A percentile compares a stretch with the other conserved stretches of the same genome.
phyloP scores from a whole-genome alignment of 2,113 vertebrate species.

The Sturnira hondurensis region DNA sequence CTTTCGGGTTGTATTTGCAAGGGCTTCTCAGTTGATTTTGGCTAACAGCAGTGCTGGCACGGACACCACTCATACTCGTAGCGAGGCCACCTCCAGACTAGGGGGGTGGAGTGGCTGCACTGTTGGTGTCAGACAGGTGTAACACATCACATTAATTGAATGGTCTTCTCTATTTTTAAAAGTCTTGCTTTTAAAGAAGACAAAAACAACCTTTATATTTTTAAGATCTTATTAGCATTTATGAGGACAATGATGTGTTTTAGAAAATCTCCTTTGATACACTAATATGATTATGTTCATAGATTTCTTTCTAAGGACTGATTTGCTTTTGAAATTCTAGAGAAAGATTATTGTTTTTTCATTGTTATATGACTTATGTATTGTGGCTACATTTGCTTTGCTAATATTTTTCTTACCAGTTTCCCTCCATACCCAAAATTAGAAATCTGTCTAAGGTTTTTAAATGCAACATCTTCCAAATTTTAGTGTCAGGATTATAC shows the following conservation, averaged over 20 bases:
- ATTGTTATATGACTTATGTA: background rate
- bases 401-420: background rate
- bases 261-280: background rate
- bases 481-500: background rate
- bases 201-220: background rate
- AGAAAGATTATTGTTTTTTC: background rate
- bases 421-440: background rate
- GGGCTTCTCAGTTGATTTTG: background rate
- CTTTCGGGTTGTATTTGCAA: background rate
- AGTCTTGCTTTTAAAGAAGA: background rate
- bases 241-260: background rate
- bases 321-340: background rate
- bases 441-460: background rate
- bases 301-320: background rate
- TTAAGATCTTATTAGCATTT: background rate
- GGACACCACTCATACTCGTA: background rate
- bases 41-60: background rate
- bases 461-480: background rate
- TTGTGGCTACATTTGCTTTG: background rate
- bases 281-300: background rate
- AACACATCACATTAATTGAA: background rate
- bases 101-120: background rate
- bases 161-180: background rate
- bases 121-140: background rate
- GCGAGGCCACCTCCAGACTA: background rate